These are phyloP conservation scores for Tragelaphus imberbis DNA, from an alignment of 2,113 vertebrate genomes.

Conservation along the genomic window DNA sequence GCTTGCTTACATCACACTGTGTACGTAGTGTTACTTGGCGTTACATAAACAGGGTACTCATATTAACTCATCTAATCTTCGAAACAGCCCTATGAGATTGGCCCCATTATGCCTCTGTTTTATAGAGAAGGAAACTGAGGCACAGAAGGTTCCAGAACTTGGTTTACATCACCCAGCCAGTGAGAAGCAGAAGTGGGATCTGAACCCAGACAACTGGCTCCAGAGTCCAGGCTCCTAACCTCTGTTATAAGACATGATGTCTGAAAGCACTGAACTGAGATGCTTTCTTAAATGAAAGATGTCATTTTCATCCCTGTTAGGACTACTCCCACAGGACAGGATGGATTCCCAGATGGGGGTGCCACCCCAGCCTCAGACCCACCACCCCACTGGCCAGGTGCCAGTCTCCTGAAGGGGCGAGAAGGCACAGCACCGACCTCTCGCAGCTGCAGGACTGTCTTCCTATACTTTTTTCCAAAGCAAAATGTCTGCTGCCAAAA, in stretches of 20 bases:
- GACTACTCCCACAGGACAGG: neutral
- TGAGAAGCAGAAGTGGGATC: neutral
- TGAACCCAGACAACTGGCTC: neutral
- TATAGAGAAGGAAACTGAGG: neutral
- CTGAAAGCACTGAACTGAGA: neutral
- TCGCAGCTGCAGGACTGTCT: neutral
- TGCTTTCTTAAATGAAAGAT: neutral
- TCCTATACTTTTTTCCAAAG: neutral
- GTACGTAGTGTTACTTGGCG: no score
- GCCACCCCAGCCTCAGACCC: accelerated
- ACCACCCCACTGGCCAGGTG: accelerated
- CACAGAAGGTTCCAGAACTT: neutral
- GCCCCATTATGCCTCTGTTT: neutral
- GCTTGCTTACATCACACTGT: neutral
- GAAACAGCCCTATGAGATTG: neutral
- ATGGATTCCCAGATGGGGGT: accelerated
- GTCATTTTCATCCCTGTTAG: neutral
- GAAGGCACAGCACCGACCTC: neutral
- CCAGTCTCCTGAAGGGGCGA: neutral
- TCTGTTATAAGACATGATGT: neutral
- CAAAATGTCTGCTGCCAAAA: neutral
- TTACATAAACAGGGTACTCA: neutral
- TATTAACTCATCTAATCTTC: neutral
- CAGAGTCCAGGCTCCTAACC: neutral
- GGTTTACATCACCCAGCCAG: neutral